phyloP scores from a whole-genome alignment of 2,113 vertebrate genomes.

The Mesembrinibis cayennensis region DNA sequence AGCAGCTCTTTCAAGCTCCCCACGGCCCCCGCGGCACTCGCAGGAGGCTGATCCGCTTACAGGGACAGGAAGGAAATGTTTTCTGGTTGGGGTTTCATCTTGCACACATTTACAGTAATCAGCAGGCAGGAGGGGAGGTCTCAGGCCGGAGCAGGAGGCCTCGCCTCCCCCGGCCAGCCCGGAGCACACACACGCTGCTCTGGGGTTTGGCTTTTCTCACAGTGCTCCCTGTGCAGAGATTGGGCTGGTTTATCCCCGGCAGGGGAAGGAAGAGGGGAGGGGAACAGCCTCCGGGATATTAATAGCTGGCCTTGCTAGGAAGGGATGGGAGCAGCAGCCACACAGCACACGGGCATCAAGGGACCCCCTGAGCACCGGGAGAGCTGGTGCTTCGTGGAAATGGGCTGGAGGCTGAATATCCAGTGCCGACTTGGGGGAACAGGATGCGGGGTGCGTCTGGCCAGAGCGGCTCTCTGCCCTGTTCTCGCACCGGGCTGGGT shows the following conservation, averaged over 20 bases:
- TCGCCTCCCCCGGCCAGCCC: neutral
- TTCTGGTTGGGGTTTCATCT: slow-evolving; percentile 44
- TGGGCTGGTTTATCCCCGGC: neutral
- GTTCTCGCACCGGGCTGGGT: neutral
- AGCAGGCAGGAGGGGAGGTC: neutral
- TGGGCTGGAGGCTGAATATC: neutral
- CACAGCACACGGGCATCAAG: neutral
- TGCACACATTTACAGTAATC: slow-evolving; percentile 30
- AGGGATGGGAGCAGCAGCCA: neutral
- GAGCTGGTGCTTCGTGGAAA: neutral
- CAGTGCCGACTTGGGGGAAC: accelerated
- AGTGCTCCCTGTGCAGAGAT: neutral
- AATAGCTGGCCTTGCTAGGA: slow-evolving; percentile 7
- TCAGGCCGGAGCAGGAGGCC: neutral
- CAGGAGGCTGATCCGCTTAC: neutral
- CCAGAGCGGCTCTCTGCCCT: neutral
- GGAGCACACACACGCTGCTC: accelerated
- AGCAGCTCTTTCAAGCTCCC: neutral
- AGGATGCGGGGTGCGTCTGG: neutral
- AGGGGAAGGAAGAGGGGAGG: slow-evolving; percentile 25
- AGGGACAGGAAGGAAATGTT: slow-evolving; percentile 56
- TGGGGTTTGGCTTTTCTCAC: neutral
- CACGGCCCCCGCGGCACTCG: accelerated
- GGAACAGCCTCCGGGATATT: neutral
- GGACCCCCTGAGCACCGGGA: neutral